These are phyloP conservation scores for Nudaria mundana DNA, from an alignment of 2,888 invertebrate species.

Conservation along the genomic window DNA sequence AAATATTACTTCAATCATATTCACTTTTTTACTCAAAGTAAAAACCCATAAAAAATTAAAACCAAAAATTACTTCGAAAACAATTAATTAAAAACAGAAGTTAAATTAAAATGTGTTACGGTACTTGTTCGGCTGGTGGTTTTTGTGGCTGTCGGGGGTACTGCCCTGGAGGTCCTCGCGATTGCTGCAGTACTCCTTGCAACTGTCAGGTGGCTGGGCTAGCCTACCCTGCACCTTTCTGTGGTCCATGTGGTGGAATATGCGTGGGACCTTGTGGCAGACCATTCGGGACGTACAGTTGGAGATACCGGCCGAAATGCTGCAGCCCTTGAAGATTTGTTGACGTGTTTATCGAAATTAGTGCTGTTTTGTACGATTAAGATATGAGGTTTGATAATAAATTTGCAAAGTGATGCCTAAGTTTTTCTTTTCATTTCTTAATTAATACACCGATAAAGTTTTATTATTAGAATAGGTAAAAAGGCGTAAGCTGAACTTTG, in stretches of 20 bases:
- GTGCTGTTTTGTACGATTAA: neutral
- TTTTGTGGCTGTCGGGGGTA: constrained; percentile 9
- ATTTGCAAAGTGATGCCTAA: neutral
- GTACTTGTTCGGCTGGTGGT: constrained; percentile 4
- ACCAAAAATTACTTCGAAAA: neutral
- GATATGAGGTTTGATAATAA: neutral
- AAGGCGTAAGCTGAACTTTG: too few relatives aligned
- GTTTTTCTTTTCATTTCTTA: neutral
- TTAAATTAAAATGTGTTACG: constrained; percentile 6
- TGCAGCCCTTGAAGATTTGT: constrained; percentile 38
- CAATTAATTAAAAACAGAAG: neutral
- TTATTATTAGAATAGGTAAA: too few relatives aligned
- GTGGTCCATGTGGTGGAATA: constrained; percentile 45
- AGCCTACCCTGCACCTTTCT: constrained; percentile 48
- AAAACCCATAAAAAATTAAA: neutral
- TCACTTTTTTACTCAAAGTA: neutral
- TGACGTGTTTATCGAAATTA: too few relatives aligned
- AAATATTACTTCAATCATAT: too few relatives aligned
- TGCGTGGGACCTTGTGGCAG: constrained; percentile 47
- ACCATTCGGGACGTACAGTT: constrained; percentile 64
- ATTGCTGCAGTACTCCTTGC: constrained; percentile 34
- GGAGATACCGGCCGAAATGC: constrained; percentile 41
- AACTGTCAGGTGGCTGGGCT: constrained; percentile 54
- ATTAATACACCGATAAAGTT: too few relatives aligned
- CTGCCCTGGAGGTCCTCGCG: constrained; percentile 8